Conservation (phyloP, 2,113 vertebrate genomes). For the Lutjanus erythropterus region DNA sequence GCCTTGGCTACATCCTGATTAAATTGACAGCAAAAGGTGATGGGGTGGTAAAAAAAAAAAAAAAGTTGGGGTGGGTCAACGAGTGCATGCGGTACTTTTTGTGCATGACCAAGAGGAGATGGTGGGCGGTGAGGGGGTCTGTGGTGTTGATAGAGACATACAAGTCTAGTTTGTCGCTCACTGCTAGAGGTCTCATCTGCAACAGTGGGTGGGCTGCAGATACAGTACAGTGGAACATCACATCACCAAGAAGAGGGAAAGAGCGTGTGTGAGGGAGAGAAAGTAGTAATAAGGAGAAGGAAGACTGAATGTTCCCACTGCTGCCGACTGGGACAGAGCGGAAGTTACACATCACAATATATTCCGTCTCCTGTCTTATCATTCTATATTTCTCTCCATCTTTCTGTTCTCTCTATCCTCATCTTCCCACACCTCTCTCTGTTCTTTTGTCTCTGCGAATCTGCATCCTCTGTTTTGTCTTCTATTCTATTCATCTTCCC, state of each 20-base stretch:
- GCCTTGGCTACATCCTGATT: slow-evolving; percentile 33
- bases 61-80: neutral
- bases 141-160: slow-evolving; percentile 20
- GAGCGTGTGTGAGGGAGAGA: slow-evolving; percentile 10
- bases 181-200: slow-evolving; percentile 17
- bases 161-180: slow-evolving; percentile 18
- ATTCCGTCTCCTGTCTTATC: slow-evolving; percentile 18
- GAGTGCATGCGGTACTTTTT: neutral
- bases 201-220: slow-evolving; percentile 34
- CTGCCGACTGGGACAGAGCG: neutral
- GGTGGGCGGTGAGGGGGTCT: neutral
- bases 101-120: slow-evolving; percentile 9
- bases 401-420: slow-evolving; percentile 12
- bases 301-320: slow-evolving; percentile 30
- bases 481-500: slow-evolving; percentile 33
- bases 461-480: slow-evolving; percentile 19
- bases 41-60: slow-evolving; percentile 2
- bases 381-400: slow-evolving; percentile 25
- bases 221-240: slow-evolving; percentile 34
- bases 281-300: slow-evolving; percentile 19
- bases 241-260: neutral
- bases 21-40: slow-evolving; percentile 38
- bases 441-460: slow-evolving; percentile 12
- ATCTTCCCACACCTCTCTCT: slow-evolving; percentile 17
- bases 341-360: slow-evolving; percentile 16